phyloP scores from a whole-genome alignment of 2,113 vertebrate genomes.

The Etheostoma spectabile region DNA sequence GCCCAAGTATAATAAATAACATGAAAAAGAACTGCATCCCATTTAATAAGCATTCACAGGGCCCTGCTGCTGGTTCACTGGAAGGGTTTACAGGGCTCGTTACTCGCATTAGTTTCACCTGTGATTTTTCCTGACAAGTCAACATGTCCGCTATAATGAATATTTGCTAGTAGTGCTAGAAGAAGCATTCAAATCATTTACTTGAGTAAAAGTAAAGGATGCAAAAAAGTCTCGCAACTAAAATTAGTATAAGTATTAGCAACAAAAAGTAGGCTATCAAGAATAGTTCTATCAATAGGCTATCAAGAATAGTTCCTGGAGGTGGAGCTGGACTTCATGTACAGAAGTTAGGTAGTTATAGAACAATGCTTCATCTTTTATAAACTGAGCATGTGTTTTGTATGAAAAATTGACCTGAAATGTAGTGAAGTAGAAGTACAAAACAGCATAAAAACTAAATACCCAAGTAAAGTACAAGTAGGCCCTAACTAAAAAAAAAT shows the following conservation, averaged over 20 bases:
- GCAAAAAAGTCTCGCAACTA: neutral
- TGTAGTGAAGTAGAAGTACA: neutral
- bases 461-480: neutral
- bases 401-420: neutral
- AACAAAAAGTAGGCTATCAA: neutral
- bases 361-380: neutral
- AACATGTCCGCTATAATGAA: neutral
- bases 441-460: neutral
- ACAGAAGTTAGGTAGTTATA: neutral
- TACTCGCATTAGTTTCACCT: neutral
- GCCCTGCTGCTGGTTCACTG: neutral
- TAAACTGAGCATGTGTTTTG: neutral
- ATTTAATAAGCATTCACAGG: neutral
- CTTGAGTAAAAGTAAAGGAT: neutral
- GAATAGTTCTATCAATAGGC: neutral
- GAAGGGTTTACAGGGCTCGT: too few species aligned
- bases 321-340: neutral
- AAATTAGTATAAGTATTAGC: neutral
- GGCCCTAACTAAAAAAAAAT: too few species aligned
- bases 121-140: neutral
- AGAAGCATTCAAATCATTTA: neutral
- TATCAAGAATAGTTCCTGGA: neutral
- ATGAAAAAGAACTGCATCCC: neutral
- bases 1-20: neutral
- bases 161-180: neutral